Evolutionary conservation across 2,888 invertebrate species (phyloP), one percentile per base, ranked within the genome.

Genomic region (Hirudinaria manillensis): DNA sequence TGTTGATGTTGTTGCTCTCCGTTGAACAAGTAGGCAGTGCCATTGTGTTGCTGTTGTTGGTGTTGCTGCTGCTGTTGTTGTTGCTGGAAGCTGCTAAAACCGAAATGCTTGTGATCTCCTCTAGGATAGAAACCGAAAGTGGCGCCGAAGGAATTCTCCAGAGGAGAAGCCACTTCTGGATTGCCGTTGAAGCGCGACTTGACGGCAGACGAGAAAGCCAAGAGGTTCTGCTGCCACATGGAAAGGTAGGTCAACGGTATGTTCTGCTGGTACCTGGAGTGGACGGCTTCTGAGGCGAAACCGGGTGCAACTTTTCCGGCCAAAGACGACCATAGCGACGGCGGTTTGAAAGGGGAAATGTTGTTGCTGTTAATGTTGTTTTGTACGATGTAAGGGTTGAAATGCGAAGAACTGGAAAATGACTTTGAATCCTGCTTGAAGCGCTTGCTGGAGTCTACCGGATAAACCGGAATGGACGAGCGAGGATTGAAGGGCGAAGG

Each of bases 171-270:
- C 24, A 27, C 29, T 29, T 61, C 61, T 1, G 24, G 61, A 13
- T 32, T 32, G n/a, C 68, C 68, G 6, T 2, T 34, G 29, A 32
- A 32, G 13, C 68, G n/a, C 3, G 68, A 34, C 68, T 34, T 68
- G 32, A 36, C 68, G 34, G 68, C 68, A 32, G 68, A 29, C 16
- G 36, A 34, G 29, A 36, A 24, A 2, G 73, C 65, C 65, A 73
- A 27, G 24, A 73, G 36, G 65, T 73, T 73, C 29, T 73, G 73
- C 38, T 73, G 73, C 65, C 61, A 65, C n/a, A 73, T 36, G 29
- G 65, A 36, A 0, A 73, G 36, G 65, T 73, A 73, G 36, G 55
- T 65, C 56, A 73, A 16, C 13, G 65, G 32, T 29, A 73, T 32
- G 36, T 34, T 73, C 13, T 29, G 32, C 10, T 32, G 32, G 36